Base-by-base conservation (phyloP, 35 echinoderm and acorn worm genomes). In the Heliocidaris erythrogramma region DNA sequence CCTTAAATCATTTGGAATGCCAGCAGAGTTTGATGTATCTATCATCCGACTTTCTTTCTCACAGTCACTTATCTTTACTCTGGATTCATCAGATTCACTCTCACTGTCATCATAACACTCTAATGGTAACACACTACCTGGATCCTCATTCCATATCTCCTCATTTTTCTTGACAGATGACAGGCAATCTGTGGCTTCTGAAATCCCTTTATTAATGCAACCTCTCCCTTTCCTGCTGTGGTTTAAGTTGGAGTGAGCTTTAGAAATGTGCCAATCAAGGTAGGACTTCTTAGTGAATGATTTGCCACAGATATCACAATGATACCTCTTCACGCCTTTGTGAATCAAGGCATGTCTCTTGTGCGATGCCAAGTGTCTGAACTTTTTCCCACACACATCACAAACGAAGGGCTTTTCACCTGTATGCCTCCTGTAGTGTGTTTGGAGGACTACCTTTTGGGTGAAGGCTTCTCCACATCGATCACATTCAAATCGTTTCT, bases 381-480 rank as follows among this genome's bases (percentile, higher is more conserved):
- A 97, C 48, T 56, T 18, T 32, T 97, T 97, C 0, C 85, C 91
- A 94, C 96, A 97, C 9, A 60, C 49, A 3, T 94, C 12, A 35
- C 96, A 97, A 4, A 24, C 12, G 53, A 71, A 97, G 1, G 96
- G 96, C 93, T 59, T 95, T 60, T 97, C 94, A 47, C 96, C 96
- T 24, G 96, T 97, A 56, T 97, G 96, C 16, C 91, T 96, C 13
- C 96, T 47, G 32, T 88, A 27, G 89, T 97, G 96, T 11, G 88
- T 90, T 14, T 94, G 87, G n/a, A 97, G 85, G 13, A 95, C 52
- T 8, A 85, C 85, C 59, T 92, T 95, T 24, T 94, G 94, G 32
- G 96, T 94, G 86, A 97, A 97, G n/a, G 86, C 42, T 96, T 97
- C 93, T 13, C 85, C 93, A 30, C 96, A 97, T 7, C 52, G 49